Evolutionary conservation across 2,113 vertebrate genomes (phyloP), one percentile per base, ranked within the genome.

Genomic region (Callipepla squamata): DNA sequence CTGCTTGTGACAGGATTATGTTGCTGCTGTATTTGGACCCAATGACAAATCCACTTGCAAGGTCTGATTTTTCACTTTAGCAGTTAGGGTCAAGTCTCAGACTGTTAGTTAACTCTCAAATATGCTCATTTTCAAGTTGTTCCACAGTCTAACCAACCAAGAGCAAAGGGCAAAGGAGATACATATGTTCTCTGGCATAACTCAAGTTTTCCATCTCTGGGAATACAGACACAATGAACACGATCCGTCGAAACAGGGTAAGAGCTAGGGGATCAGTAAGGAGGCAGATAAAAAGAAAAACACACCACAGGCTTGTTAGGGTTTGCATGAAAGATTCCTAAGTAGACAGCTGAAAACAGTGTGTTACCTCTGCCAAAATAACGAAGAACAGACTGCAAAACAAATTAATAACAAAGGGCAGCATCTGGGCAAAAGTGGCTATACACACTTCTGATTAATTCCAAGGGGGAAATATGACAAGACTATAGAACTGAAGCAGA

Each of bases 361-460:
- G 1, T 45, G 30, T 58, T 90, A 38, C 72, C 32, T 81, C 65
- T 92, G 92, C 76, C 83, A 93, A 94, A 94, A 85, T 66, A 81
- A 81, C 76, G 57, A 89, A 94, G 92, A 95, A 34, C 87, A 93
- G 63, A 93, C 84, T 88, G 82, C 69, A 90, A 94, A 96, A 78
- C 72, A 94, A 94, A 91, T 95, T 86, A 89, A 90, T 78, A 84
- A 95, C 61, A 91, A 90, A 92, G 91, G 76, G 58, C 73, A 94
- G 73, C 83, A 84, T 94, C 90, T 94, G 87, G 65, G 85, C 65
- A 90, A 83, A 86, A 83, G 61, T 78, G 47, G 42, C 73, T 85
- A 68, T 61, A 36, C 62, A 45, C 44, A 65, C 22, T 92, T 94
- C 61, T 90, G 87, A 89, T 86, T 86, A 93, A 83, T 88, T 90